phyloP scores from a whole-genome alignment of 2,113 vertebrate genomes.

The Boulengeromyrus knoepffleri region DNA sequence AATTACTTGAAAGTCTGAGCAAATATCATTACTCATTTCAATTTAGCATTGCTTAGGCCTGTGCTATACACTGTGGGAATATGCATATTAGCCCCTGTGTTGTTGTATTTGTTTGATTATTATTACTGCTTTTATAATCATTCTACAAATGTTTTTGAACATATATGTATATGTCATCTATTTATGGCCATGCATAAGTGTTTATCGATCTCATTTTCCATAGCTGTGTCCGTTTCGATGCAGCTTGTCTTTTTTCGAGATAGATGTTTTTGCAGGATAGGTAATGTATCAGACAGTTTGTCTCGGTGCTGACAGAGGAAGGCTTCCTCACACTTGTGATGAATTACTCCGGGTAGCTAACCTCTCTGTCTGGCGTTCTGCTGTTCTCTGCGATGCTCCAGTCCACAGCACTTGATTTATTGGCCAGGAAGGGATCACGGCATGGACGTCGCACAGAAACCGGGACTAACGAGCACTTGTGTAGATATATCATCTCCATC shows the following conservation, averaged over 20 bases:
- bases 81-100: not conserved
- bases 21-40: not conserved
- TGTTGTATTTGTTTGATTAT: not conserved
- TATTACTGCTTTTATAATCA: not conserved
- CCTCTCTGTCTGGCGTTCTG: not conserved
- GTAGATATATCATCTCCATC: not conserved
- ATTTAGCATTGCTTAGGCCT: not conserved
- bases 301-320: not conserved
- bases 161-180: not conserved
- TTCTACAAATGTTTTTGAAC: not conserved
- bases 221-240: not conserved
- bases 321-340: not conserved
- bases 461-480: not conserved
- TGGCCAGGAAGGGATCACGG: not conserved
- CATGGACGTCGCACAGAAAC: not conserved
- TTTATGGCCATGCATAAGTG: not conserved
- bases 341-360: not conserved
- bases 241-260: not conserved
- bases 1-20: not conserved
- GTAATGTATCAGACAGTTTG: not conserved
- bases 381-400: not conserved
- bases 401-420: not conserved
- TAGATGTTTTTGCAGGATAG: not conserved
- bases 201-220: not conserved
- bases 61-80: not conserved